A percentile compares a stretch with the other conserved stretches of the same genome.
These are phyloP conservation scores for Leguminivora glycinivorella DNA, from an alignment of 1,140 invertebrate species.

Conservation along the genomic window DNA sequence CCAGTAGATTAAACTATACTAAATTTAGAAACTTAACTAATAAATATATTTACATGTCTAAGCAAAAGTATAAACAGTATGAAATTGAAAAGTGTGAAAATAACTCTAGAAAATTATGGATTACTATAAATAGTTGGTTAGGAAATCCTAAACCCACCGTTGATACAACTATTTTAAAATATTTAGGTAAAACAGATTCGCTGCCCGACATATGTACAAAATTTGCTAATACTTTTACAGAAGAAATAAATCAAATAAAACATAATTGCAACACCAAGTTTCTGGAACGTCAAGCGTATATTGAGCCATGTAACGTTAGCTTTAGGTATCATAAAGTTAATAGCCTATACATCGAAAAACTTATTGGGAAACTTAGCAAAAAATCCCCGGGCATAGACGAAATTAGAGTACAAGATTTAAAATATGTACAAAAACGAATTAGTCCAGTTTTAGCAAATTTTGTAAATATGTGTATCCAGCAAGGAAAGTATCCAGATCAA, in stretches of 20 bases:
- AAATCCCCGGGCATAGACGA: constrained; percentile 23
- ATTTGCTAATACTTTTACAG: constrained; percentile 1
- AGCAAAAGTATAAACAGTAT: too few species aligned
- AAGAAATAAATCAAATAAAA: constrained; percentile 21
- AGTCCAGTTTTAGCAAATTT: constrained; percentile 23
- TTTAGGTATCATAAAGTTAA: background rate
- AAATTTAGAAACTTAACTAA: too few species aligned
- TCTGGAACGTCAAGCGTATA: background rate
- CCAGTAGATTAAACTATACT: too few species aligned
- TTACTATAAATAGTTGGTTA: constrained; percentile 19
- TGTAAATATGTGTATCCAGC: constrained; percentile 6
- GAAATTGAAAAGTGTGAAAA: background rate
- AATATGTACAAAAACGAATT: constrained; percentile 7
- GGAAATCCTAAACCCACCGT: background rate
- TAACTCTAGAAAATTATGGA: constrained; percentile 13
- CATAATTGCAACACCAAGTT: background rate
- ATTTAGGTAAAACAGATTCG: background rate
- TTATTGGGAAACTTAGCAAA: background rate
- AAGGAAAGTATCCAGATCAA: background rate
- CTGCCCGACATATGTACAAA: background rate
- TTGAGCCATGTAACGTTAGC: constrained; percentile 9
- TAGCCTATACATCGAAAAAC: constrained; percentile 7
- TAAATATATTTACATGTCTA: too few species aligned
- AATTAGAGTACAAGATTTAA: constrained; percentile 20
- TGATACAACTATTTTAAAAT: constrained; percentile 19